Base-by-base conservation (phyloP, 2,888 invertebrate species). In the Copidosoma aretas region DNA sequence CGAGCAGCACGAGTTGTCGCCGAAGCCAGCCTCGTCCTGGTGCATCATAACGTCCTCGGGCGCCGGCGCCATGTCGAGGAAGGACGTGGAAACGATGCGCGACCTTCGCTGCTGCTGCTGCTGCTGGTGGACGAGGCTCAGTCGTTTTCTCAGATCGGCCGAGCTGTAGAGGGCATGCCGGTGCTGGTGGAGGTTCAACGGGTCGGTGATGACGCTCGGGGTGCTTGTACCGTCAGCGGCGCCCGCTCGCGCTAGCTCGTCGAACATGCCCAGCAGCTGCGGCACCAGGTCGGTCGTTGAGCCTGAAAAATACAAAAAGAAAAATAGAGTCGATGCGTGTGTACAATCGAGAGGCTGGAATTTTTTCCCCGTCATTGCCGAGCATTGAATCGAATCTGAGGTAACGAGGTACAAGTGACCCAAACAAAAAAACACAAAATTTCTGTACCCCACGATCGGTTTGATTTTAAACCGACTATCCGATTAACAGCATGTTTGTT, bases 221-320 rank as follows among this genome's bases (percentile, higher is more conserved):
- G 3, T 49, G 46, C 3, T 49, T 24, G 2, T 49, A n/a, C n/a
- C n/a, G n/a, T n/a, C n/a, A n/a, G n/a, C 32, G 8, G 8, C 32
- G 32, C 32, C 32, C 25, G 61, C 67, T 10, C 68, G 68, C 22
- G 85, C 87, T 75, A 94, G 87, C 74, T 92, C 91, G 86, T 95
- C 95, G 84, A 94, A 94, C 85, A 94, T 92, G 73, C 92, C 93
- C 85, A 95, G 89, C 73, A 95, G 88, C 75, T 93, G 91, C 70
- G 94, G 93, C 82, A 93, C 91, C 84, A 95, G 87, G 83, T 95
- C 95, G 78, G 92, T 91, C 76, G 93, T 81, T 60, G 93, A 91
- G 84, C 94, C 95, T 95, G 90, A n/a, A n/a, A n/a, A n/a, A n/a
- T n/a, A n/a, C n/a, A n/a, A n/a, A n/a, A n/a, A n/a, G n/a, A n/a